Evolutionary conservation across 2,113 vertebrate genomes (phyloP).

Genomic region (Elephas maximus): DNA sequence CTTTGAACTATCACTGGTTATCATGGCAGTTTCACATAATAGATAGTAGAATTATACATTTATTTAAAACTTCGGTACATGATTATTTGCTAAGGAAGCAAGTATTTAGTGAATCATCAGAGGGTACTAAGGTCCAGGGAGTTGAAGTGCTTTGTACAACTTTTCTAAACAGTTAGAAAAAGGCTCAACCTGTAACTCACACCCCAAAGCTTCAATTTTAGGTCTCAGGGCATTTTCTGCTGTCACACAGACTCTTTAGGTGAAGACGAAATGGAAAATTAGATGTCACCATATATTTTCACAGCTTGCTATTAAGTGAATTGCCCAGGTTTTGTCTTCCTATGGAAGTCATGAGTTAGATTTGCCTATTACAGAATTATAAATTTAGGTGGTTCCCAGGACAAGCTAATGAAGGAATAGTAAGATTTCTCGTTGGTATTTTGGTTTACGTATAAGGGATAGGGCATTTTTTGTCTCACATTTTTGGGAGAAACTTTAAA

Average conservation of each 20-base stretch:
- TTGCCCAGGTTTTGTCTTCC: background rate
- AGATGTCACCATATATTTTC: background rate
- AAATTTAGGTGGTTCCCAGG: background rate
- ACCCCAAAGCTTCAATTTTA: background rate
- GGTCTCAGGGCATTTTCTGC: background rate
- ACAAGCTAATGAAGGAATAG: constrained; percentile 47
- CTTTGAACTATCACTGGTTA: background rate
- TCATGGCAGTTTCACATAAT: background rate
- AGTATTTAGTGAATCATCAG: background rate
- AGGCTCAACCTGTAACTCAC: background rate
- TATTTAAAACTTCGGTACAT: background rate
- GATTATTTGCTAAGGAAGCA: background rate
- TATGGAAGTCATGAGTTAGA: background rate
- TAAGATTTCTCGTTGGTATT: background rate
- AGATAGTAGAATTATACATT: background rate
- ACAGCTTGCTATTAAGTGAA: background rate
- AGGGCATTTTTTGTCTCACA: background rate
- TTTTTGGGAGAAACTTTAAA: constrained; percentile 3
- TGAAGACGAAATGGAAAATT: background rate
- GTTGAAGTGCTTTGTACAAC: background rate
- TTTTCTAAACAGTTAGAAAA: background rate
- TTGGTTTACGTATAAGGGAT: constrained; percentile 26
- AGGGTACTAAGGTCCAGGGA: no score
- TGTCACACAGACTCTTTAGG: background rate
- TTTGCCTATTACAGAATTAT: background rate